These are phyloP conservation scores for Bujurquina vittata DNA, from an alignment of 2,113 vertebrate genomes.

Conservation along the genomic window DNA sequence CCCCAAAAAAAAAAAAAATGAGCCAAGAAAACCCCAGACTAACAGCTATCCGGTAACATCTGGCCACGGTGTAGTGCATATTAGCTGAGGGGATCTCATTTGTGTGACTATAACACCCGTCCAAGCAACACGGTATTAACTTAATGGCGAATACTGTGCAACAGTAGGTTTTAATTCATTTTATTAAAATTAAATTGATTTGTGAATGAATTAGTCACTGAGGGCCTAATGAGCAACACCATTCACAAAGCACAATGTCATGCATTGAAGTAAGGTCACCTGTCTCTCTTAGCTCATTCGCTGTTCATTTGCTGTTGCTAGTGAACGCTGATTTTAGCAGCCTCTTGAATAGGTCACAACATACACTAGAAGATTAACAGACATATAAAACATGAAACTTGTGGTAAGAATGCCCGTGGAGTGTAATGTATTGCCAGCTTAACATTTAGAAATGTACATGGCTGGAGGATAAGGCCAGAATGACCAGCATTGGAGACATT, in stretches of 20 bases:
- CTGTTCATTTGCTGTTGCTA: background rate
- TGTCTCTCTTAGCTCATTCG: conserved; percentile 4
- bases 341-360: conserved; percentile 46
- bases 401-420: conserved; percentile 14
- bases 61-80: background rate
- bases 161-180: conserved; percentile 23
- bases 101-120: background rate
- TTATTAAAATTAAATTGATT: conserved; percentile 32
- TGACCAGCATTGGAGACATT: conserved; percentile 25
- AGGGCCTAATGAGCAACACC: conserved; percentile 28
- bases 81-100: background rate
- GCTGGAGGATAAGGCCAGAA: conserved; percentile 11
- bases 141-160: background rate
- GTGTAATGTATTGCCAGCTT: conserved; percentile 34
- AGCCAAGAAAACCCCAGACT: background rate
- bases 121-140: background rate
- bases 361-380: conserved; percentile 28
- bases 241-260: conserved; percentile 31
- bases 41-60: conserved; percentile 3
- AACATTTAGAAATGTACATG: conserved; percentile 48
- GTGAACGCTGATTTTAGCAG: conserved; percentile 44
- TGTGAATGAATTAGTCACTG: conserved; percentile 27
- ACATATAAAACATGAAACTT: conserved; percentile 22
- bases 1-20: background rate
- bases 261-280: conserved; percentile 29